A percentile compares a stretch with the other conserved stretches of the same genome.
phyloP scores from a whole-genome alignment of 1,140 invertebrate species.

The Oryctes rhinoceros region DNA sequence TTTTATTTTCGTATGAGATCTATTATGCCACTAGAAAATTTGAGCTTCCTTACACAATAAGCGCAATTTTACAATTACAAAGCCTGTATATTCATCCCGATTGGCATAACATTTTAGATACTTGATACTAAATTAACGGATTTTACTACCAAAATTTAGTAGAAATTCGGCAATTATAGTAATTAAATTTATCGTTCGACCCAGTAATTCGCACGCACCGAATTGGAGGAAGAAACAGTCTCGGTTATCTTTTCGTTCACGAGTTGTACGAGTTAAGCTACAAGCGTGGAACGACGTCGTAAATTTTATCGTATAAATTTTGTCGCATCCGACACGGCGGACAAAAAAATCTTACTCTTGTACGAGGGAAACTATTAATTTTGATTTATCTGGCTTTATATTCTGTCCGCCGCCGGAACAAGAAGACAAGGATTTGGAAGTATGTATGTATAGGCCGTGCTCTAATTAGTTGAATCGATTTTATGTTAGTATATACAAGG shows the following conservation, averaged over 20 bases:
- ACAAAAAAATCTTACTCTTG: not conserved
- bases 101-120: too few relatives aligned
- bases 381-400: conserved; percentile 3
- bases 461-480: too few relatives aligned
- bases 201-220: not conserved
- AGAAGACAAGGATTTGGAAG: not conserved
- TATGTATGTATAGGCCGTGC: not conserved
- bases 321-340: not conserved
- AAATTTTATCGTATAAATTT: conserved; percentile 12
- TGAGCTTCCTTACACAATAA: too few relatives aligned
- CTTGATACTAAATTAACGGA: too few relatives aligned
- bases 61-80: too few relatives aligned
- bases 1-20: too few relatives aligned
- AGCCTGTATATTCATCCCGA: too few relatives aligned
- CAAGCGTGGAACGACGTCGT: not conserved
- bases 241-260: not conserved
- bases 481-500: too few relatives aligned
- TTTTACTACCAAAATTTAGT: not conserved
- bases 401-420: not conserved
- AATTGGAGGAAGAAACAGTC: not conserved
- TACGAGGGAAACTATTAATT: conserved; percentile 5
- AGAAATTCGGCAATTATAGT: not conserved
- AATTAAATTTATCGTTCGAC: not conserved
- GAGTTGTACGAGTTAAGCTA: not conserved
- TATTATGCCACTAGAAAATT: too few relatives aligned